Evolutionary conservation across 2,888 invertebrate genomes (phyloP), one percentile per base, ranked within the genome.

Genomic region (Ormyrus nitidulus): DNA sequence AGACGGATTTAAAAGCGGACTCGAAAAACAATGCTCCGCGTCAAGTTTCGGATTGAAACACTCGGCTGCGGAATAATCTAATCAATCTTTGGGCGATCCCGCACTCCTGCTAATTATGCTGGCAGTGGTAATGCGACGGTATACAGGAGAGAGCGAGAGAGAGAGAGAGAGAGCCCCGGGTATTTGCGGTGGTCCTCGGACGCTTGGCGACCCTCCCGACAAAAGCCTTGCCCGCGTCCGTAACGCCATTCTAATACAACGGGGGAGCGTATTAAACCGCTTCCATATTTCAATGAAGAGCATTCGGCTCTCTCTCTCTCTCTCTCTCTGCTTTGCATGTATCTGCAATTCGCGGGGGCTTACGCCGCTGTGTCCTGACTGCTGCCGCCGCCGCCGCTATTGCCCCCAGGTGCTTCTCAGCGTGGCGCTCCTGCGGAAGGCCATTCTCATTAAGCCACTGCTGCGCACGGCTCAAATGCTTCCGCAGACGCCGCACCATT

Each of bases 281-380:
- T 84, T 84, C 85, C 85, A 84, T 87, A 86, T 87, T 86, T 86
- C 86, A 86, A 85, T 86, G 85, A 85, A 86, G 59, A 59, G 86
- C 83, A 83, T 46, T n/a, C 34, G 6, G 19, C 71, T 10, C 71
- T 34, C 10, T 49, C 64, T 64, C 49, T n/a, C 19, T 64, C 51
- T 34, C 10, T n/a, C 44, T 34, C 61, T 85, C 83, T 84, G 83
- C 83, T 84, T 83, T 83, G 83, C 84, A 84, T 84, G 85, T 85
- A 85, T 86, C 84, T 84, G 83, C 84, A 85, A 83, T 83, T 83
- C 82, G 82, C 46, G 46, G 4, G 10, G 34, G 72, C 73, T 73
- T 70, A 65, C 71, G 51, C 58, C 9, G 13, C 6, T 10, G 65
- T 53, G 49, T 49, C 70, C 48, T 53, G 56, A 51, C 65, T 53